phyloP scores from a whole-genome alignment of 2,797 vertebrate genomes.

The Bucorvus abyssinicus region DNA sequence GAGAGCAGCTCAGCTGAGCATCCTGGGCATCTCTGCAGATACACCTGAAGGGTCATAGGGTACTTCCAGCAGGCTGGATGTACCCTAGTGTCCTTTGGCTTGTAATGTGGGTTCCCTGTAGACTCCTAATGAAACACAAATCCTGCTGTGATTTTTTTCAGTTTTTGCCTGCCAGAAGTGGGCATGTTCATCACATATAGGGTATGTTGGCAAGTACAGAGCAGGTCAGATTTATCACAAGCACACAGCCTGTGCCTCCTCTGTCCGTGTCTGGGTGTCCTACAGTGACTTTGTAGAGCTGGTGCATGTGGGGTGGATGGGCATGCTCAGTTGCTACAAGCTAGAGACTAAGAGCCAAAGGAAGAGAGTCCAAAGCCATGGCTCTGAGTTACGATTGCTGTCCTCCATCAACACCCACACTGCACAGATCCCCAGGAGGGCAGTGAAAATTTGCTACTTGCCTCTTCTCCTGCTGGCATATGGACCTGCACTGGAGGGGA shows the following conservation, averaged over 20 bases:
- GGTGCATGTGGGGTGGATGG: not conserved
- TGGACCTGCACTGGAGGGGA: fast-evolving
- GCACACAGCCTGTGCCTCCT: not conserved
- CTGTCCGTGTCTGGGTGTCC: not conserved
- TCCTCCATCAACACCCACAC: not conserved
- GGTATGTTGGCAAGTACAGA: not conserved
- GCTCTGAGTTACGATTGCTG: not conserved
- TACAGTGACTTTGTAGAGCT: not conserved
- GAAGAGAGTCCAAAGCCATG: not conserved
- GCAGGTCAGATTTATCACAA: not conserved
- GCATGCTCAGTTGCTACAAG: not conserved
- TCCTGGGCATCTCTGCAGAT: not conserved
- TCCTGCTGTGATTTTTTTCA: not conserved
- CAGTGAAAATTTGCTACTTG: not conserved
- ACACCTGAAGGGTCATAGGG: not conserved
- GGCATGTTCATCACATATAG: not conserved
- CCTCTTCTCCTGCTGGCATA: not conserved
- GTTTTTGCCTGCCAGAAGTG: not conserved
- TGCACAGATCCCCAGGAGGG: not conserved
- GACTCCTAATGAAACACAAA: not conserved
- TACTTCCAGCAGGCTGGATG: not conserved
- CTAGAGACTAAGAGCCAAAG: not conserved
- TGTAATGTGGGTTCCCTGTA: fast-evolving
- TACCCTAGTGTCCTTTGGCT: not conserved
- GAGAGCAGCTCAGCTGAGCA: not conserved